Percentiles rank a stretch among this genome's conserved stretches.
phyloP scores from a whole-genome alignment of 2,888 invertebrate species.

The Patella pellucida region DNA sequence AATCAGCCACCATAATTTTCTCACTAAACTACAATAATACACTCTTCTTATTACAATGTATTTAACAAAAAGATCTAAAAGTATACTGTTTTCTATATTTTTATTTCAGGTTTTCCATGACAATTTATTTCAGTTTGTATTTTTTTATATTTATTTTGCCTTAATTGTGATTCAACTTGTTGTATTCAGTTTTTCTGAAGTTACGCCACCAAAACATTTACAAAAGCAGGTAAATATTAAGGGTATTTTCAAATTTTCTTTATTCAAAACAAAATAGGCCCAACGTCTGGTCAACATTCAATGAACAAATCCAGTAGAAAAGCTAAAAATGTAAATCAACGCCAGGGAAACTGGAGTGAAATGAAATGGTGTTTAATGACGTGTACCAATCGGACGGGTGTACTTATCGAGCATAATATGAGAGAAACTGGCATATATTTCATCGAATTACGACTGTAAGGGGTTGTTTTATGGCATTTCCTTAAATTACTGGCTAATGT shows the following conservation, averaged over 20 bases:
- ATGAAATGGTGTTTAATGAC: background rate
- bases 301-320: background rate
- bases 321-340: background rate
- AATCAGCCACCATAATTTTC: too few relatives aligned
- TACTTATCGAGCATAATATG: too few relatives aligned
- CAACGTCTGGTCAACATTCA: too few relatives aligned
- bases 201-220: background rate
- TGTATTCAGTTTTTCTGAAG: slow-evolving; percentile 53
- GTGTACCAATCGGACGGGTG: too few relatives aligned
- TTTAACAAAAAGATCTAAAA: background rate
- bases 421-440: too few relatives aligned
- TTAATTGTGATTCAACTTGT: slow-evolving; percentile 47
- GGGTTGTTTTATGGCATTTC: too few relatives aligned
- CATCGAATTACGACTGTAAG: too few relatives aligned
- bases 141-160: slow-evolving; percentile 51
- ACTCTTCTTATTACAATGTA: too few relatives aligned
- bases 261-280: too few relatives aligned
- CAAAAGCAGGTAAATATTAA: background rate
- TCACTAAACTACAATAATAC: too few relatives aligned
- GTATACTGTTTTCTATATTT: background rate
- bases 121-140: slow-evolving; percentile 42
- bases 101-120: slow-evolving; percentile 42
- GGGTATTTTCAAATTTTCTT: too few relatives aligned
- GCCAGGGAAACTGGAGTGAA: background rate
- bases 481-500: too few relatives aligned